Percentiles rank a stretch among this genome's conserved stretches.
phyloP scores from a whole-genome alignment of 1,140 invertebrate genomes.

The Tetranychus urticae region DNA sequence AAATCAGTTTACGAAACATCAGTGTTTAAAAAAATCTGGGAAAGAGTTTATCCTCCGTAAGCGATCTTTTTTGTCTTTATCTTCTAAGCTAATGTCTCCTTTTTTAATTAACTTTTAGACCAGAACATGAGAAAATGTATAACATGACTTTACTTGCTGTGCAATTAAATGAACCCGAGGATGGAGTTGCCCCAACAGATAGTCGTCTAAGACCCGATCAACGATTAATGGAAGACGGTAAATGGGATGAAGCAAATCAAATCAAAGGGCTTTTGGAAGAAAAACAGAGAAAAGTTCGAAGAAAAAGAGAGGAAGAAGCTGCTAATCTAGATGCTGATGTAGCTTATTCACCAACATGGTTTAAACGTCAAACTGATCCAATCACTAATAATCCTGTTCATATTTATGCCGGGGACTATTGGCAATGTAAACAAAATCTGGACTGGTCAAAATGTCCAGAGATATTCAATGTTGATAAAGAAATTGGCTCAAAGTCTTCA shows the following conservation, averaged over 20 bases:
- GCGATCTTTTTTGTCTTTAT: background rate
- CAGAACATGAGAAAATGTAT: constrained; percentile 21
- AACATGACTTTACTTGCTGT: constrained; percentile 21
- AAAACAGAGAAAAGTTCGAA: constrained; percentile 19
- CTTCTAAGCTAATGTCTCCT: background rate
- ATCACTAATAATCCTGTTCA: background rate
- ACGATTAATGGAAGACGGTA: constrained; percentile 28
- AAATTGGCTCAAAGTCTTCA: no score
- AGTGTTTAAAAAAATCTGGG: background rate
- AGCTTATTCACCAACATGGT: background rate
- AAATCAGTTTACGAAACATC: background rate
- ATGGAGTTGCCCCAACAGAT: constrained; percentile 29
- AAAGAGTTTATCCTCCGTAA: background rate
- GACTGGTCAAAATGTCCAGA: background rate
- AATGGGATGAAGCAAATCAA: constrained; percentile 30
- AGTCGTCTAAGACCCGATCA: constrained; percentile 27
- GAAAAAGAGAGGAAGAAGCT: background rate
- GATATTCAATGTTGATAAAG: background rate
- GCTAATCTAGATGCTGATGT: no score
- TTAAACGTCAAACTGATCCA: background rate
- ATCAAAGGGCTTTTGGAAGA: constrained; percentile 26
- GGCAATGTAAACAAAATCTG: background rate
- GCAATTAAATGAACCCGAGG: constrained; percentile 24
- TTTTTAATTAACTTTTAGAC: constrained; percentile 25
- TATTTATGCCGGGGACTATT: background rate